Conservation (phyloP, 1,140 invertebrate species). For the Drosophila malerkotliana region DNA sequence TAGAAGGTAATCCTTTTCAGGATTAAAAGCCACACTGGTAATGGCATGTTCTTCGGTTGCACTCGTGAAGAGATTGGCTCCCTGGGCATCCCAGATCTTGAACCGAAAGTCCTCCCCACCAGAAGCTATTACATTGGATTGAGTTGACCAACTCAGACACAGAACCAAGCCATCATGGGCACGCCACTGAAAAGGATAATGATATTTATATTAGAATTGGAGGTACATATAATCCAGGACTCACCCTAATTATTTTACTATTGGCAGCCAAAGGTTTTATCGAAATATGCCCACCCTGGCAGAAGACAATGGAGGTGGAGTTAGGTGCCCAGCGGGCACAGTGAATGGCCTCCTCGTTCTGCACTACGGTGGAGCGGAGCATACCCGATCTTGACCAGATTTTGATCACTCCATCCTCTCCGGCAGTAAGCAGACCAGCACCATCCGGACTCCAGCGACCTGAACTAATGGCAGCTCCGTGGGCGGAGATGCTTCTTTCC, state of each 20-base stretch:
- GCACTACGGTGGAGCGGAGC: conserved; percentile 94
- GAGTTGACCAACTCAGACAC: conserved; percentile 94
- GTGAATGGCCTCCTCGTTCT: conserved; percentile 92
- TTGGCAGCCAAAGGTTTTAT: conserved; percentile 96
- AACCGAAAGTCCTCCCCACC: conserved; percentile 98
- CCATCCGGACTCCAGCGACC: conserved; percentile 97
- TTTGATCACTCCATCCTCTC: conserved; percentile 98
- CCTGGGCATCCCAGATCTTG: conserved; percentile 97
- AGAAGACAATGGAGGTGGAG: conserved; percentile 92
- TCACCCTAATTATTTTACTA: conserved; percentile 92
- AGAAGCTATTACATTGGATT: conserved; percentile 94
- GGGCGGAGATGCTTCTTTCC: conserved; percentile 96
- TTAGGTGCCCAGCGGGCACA: conserved; percentile 95
- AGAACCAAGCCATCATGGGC: conserved; percentile 97
- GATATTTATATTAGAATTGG: not conserved
- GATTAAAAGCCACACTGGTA: conserved; percentile 95
- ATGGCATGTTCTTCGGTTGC: conserved; percentile 94
- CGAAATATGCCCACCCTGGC: conserved; percentile 91
- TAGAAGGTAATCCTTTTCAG: conserved; percentile 95
- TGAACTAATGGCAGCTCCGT: conserved; percentile 94
- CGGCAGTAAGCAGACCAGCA: conserved; percentile 94
- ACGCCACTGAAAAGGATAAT: conserved; percentile 90
- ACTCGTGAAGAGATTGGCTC: conserved; percentile 93
- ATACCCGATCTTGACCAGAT: conserved; percentile 98
- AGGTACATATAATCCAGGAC: not conserved